Evolutionary conservation across 2,888 invertebrate genomes (phyloP), one percentile per base, ranked within the genome.

Genomic region (Leptinotarsa peninsularis): DNA sequence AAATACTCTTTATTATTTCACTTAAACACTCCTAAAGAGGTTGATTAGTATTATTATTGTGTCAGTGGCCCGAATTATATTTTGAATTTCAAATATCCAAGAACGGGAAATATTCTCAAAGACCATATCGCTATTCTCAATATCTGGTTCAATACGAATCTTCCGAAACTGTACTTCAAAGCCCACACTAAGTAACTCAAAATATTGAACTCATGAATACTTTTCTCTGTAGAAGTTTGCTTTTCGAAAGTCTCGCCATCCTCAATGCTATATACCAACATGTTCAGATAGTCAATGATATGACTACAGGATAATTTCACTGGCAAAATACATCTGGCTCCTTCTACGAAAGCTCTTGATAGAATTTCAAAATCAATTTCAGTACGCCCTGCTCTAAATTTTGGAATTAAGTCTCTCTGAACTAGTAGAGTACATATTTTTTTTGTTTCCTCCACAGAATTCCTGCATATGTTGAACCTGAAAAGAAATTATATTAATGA

Each of bases 41-140:
- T 21, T 21, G 21, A 21, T 21, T 21, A 21, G 21, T 21, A 21
- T 21, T 21, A 21, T 21, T 21, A 21, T 21, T 1, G 21, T 21
- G 21, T 21, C 21, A 21, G 21, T 21, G 21, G 21, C 21, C 21
- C 1, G 21, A 21, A 21, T 21, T 21, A 21, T 21, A 21, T 21
- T 21, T 21, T 21, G 21, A 21, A 58, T 18, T 58, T 18, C 4
- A 14, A 58, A 58, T 58, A 58, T 13, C 21, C 58, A 23, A 58
- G 21, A 58, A 58, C 2, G 95, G 95, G 82, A 92, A 92, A 73
- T 93, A 90, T 79, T 91, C 91, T 86, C 93, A 92, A 0, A 94
- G 84, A 77, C 91, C 10, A 14, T 21, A 21, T 23, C 33, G 14
- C 21, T 23, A 23, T 58, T 13, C 15, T 4, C 4, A 58, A 4